Evolutionary conservation across 2,888 invertebrate species (phyloP).

Genomic region (Diachrysia chrysitis): DNA sequence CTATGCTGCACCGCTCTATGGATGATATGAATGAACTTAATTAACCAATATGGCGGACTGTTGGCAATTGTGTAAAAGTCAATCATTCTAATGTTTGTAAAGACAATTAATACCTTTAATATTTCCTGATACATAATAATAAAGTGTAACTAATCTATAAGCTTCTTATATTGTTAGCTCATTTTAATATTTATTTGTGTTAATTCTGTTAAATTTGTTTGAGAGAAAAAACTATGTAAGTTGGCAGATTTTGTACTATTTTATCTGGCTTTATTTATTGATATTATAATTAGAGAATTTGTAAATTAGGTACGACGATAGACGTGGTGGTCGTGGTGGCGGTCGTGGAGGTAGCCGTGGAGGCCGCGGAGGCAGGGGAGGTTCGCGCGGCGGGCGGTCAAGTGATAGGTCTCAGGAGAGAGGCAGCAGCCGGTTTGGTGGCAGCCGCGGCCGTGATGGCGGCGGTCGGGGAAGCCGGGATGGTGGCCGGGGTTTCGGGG

Average conservation of each 20-base stretch:
- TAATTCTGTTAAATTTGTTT: slow-evolving; percentile 30
- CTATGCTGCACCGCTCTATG: not conserved
- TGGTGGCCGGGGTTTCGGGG: slow-evolving; percentile 74
- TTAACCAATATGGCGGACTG: slow-evolving; percentile 66
- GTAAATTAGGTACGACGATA: slow-evolving; percentile 86
- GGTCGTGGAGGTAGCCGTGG: slow-evolving; percentile 75
- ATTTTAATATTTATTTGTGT: slow-evolving; percentile 25
- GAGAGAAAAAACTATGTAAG: slow-evolving; percentile 70
- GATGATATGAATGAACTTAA: slow-evolving; percentile 7
- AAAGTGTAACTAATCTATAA: slow-evolving; percentile 16
- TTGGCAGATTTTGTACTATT: slow-evolving; percentile 45
- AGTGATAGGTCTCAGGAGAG: slow-evolving; percentile 85
- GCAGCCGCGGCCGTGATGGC: slow-evolving; percentile 71
- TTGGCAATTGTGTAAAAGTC: slow-evolving; percentile 53
- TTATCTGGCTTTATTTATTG: slow-evolving; percentile 29
- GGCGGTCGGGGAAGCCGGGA: slow-evolving; percentile 75
- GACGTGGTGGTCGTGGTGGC: slow-evolving; percentile 84
- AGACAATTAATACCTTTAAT: slow-evolving; percentile 12
- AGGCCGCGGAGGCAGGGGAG: slow-evolving; percentile 75
- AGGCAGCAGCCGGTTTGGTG: slow-evolving; percentile 75
- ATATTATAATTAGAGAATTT: slow-evolving; percentile 38
- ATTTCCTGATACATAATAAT: slow-evolving; percentile 6
- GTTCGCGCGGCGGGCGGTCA: slow-evolving; percentile 76
- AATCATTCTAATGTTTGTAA: slow-evolving; percentile 29
- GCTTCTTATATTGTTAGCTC: slow-evolving; percentile 13